Percentiles rank a stretch among this genome's conserved stretches.
These are phyloP conservation scores for Heliconius hermathena DNA, from an alignment of 1,140 invertebrate species.

Conservation along the genomic window DNA sequence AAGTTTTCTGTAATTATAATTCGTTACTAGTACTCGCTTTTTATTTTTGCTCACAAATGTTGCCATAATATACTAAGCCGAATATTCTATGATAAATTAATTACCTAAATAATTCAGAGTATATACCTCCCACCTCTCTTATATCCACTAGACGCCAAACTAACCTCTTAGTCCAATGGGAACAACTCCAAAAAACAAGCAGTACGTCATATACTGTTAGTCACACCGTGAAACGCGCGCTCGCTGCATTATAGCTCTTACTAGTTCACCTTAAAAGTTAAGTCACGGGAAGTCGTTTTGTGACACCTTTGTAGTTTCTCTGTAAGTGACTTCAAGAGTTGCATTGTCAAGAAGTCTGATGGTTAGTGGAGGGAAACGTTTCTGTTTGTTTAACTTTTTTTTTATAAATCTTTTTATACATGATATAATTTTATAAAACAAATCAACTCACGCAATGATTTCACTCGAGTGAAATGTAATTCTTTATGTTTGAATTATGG, in stretches of 20 bases:
- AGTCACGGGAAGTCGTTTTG: not conserved
- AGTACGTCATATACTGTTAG: slow-evolving; percentile 30
- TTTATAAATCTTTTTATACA: slow-evolving; percentile 17
- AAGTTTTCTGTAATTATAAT: no score
- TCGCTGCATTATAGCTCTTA: slow-evolving; percentile 23
- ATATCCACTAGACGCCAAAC: slow-evolving; percentile 32
- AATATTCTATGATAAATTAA: not conserved
- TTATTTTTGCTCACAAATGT: no score
- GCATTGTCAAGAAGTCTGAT: slow-evolving; percentile 35
- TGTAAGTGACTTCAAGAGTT: slow-evolving; percentile 35
- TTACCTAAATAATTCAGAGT: slow-evolving; percentile 19
- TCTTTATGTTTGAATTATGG: slow-evolving; percentile 13
- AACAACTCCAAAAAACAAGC: slow-evolving; percentile 31
- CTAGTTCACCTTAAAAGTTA: slow-evolving; percentile 4
- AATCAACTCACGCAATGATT: slow-evolving; percentile 18
- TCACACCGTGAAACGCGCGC: not conserved
- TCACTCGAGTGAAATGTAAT: slow-evolving; percentile 23
- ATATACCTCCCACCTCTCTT: slow-evolving; percentile 5
- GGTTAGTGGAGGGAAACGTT: slow-evolving; percentile 26
- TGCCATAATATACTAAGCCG: no score
- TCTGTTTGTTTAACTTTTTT: slow-evolving; percentile 29
- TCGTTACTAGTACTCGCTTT: no score
- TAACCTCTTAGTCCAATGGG: slow-evolving; percentile 34
- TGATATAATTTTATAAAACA: slow-evolving; percentile 18
- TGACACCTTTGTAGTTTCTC: slow-evolving; percentile 38